Percentiles rank a stretch among this genome's conserved stretches.
These are phyloP conservation scores for Crossocerus cetratus DNA, from an alignment of 2,888 invertebrate genomes.

Conservation along the genomic window DNA sequence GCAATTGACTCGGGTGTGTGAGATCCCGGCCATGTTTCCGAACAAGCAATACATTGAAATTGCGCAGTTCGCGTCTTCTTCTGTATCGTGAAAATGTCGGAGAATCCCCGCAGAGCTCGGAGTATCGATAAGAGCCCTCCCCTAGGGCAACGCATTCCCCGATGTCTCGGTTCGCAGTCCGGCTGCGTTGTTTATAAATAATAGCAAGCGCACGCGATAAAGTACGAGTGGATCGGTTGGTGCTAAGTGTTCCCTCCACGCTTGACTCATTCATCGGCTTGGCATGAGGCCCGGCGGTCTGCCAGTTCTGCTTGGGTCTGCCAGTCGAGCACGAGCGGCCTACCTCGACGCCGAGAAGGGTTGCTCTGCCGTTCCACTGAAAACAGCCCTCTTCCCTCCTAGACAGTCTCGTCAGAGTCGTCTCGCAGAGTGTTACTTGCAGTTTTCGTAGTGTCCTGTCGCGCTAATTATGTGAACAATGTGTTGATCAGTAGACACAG, in stretches of 20 bases:
- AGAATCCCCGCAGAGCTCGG: slow-evolving; percentile 19
- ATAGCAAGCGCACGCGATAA: slow-evolving; percentile 36
- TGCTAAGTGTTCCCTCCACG: slow-evolving; percentile 26
- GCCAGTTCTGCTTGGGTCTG: slow-evolving; percentile 34
- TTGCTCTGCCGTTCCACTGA: not conserved
- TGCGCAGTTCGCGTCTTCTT: too few species aligned
- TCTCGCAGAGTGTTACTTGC: too few species aligned
- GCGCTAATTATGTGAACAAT: too few species aligned
- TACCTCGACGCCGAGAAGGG: slow-evolving; percentile 27
- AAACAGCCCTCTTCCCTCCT: too few species aligned
- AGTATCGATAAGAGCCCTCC: slow-evolving; percentile 44
- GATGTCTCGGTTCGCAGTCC: slow-evolving; percentile 11
- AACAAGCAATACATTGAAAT: too few species aligned
- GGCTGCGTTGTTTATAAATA: slow-evolving; percentile 46
- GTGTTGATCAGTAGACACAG: too few species aligned
- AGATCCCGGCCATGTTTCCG: too few species aligned
- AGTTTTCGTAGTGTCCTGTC: too few species aligned
- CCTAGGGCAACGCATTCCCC: slow-evolving; percentile 26
- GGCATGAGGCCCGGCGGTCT: slow-evolving; percentile 15
- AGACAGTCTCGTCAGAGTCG: too few species aligned
- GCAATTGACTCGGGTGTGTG: too few species aligned
- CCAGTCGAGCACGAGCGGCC: slow-evolving; percentile 41
- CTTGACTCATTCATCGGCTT: slow-evolving; percentile 44
- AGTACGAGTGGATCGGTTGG: slow-evolving; percentile 28
- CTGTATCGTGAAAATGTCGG: slow-evolving; percentile 2